These are phyloP conservation scores for Muscina levida DNA, from an alignment of 2,888 invertebrate species.

Conservation along the genomic window DNA sequence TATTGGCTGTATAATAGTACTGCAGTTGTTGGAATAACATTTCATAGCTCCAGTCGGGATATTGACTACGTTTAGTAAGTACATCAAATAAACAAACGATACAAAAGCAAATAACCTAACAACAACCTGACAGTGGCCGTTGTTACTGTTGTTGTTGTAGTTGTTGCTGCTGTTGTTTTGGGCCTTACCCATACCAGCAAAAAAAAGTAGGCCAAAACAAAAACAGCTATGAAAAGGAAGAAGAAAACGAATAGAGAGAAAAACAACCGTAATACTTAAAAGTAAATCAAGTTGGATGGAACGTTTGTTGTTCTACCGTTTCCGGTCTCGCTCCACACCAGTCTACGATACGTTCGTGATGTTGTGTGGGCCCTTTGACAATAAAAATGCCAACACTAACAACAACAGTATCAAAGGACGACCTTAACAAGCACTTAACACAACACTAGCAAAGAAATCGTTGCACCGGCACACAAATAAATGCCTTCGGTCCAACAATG, in stretches of 20 bases:
- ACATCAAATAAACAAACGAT: slow-evolving; percentile 29
- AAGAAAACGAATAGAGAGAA: slow-evolving; percentile 31
- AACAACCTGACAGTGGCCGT: background rate
- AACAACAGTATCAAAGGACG: slow-evolving; percentile 32
- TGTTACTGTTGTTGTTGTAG: background rate
- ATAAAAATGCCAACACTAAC: slow-evolving; percentile 19
- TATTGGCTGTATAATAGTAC: slow-evolving; percentile 29
- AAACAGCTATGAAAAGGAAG: slow-evolving; percentile 1
- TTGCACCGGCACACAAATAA: slow-evolving; percentile 18
- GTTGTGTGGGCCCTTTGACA: slow-evolving; percentile 32
- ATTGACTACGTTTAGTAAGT: slow-evolving; percentile 5
- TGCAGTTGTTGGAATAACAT: slow-evolving; percentile 43
- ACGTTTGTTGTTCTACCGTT: slow-evolving; percentile 53
- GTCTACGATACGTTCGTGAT: background rate
- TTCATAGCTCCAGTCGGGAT: slow-evolving; percentile 18
- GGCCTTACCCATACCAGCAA: slow-evolving; percentile 29
- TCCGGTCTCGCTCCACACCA: slow-evolving; percentile 47
- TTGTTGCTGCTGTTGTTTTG: background rate
- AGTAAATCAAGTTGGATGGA: slow-evolving; percentile 55
- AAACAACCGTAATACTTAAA: slow-evolving; percentile 41
- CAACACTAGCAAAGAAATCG: slow-evolving; percentile 32
- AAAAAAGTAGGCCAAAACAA: slow-evolving; percentile 58
- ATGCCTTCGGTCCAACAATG: slow-evolving; percentile 2
- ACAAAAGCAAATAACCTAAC: slow-evolving; percentile 4
- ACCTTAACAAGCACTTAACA: slow-evolving; percentile 45